These are phyloP conservation scores for Ochotona curzoniae DNA, from an alignment of 2,113 vertebrate genomes.

Conservation along the genomic window DNA sequence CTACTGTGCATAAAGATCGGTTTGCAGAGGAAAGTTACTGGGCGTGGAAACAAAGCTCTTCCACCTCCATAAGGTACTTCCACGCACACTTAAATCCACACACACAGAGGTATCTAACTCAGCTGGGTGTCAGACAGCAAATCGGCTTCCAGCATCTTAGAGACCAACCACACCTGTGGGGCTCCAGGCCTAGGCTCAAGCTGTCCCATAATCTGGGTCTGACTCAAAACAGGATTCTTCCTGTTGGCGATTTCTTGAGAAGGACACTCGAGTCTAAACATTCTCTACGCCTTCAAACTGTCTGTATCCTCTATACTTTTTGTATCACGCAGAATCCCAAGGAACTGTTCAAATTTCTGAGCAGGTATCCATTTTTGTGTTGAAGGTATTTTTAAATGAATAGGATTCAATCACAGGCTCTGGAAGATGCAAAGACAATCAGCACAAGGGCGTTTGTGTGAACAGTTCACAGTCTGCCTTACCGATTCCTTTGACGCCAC, in stretches of 20 bases:
- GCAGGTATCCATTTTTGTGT: background rate
- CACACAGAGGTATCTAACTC: background rate
- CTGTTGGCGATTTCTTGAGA: background rate
- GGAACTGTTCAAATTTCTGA: background rate
- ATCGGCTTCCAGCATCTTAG: background rate
- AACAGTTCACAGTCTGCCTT: background rate
- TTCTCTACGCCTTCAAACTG: background rate
- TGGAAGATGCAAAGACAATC: background rate
- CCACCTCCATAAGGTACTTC: background rate
- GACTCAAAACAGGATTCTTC: background rate
- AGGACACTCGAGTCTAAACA: background rate
- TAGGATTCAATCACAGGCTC: background rate
- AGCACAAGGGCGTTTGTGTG: background rate
- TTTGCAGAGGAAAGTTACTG: slow-evolving; percentile 34
- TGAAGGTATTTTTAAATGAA: slow-evolving; percentile 21
- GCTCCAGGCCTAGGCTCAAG: background rate
- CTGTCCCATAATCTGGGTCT: background rate
- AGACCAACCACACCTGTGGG: background rate
- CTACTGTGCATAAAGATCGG: background rate
- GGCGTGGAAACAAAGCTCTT: background rate
- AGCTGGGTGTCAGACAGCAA: background rate
- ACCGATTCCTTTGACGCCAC: background rate
- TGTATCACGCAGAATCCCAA: background rate
- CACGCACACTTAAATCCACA: background rate
- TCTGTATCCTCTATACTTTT: background rate